Conservation (phyloP, 2,797 vertebrate species). For the Enteromius afrohamiltoni region DNA sequence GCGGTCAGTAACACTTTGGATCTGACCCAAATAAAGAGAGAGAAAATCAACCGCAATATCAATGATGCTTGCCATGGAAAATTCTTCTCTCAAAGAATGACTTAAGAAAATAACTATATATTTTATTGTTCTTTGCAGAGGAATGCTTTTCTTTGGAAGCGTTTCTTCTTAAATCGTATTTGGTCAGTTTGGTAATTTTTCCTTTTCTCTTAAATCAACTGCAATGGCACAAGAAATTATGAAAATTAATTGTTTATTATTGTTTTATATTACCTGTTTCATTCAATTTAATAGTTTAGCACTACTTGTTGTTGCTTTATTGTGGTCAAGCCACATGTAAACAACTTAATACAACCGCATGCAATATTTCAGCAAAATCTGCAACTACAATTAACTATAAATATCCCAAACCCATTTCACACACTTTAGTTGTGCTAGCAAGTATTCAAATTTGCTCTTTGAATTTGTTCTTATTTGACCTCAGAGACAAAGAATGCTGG, state of each 20-base stretch:
- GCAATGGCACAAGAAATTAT: neutral
- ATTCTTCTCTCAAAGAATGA: conserved; percentile 46
- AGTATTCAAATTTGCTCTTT: neutral
- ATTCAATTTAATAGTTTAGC: neutral
- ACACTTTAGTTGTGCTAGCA: neutral
- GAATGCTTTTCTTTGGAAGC: conserved; percentile 61
- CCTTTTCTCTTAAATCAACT: conserved; percentile 56
- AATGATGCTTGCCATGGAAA: conserved; percentile 51
- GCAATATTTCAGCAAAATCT: neutral
- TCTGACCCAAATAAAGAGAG: conserved; percentile 48
- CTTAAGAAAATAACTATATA: conserved; percentile 52
- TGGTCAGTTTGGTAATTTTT: conserved; percentile 57
- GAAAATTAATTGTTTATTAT: conserved; percentile 2
- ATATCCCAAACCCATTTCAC: neutral
- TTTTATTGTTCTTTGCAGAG: conserved; percentile 57
- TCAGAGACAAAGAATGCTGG: neutral
- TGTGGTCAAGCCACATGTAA: neutral
- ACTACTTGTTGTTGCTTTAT: neutral
- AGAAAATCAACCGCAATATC: conserved; percentile 54
- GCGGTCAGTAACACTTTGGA: conserved; percentile 61
- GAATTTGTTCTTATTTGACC: neutral
- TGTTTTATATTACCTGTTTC: neutral
- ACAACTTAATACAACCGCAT: neutral
- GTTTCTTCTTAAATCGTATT: conserved; percentile 51
- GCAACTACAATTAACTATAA: neutral